Evolutionary conservation across 1,140 invertebrate species (phyloP).

Genomic region (Penaeus vannamei): DNA sequence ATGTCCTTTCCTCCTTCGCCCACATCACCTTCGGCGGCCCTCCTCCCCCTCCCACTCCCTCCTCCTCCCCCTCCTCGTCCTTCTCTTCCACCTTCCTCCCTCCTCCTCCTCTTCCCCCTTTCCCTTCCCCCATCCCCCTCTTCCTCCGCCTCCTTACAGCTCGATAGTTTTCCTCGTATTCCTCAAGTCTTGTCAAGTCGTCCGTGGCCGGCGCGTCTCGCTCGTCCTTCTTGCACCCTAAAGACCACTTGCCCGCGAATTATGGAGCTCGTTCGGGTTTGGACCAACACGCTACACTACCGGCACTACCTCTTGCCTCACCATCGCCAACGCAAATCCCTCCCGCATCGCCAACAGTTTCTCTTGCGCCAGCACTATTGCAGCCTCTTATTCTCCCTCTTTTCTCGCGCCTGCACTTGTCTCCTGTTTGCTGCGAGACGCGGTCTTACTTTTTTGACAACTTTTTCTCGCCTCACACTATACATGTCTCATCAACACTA

Average conservation of each 20-base stretch:
- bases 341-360: too few species aligned
- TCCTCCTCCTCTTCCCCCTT: conserved; percentile 4
- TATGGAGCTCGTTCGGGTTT: conserved; percentile 61
- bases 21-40: not conserved
- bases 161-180: conserved; percentile 31
- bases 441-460: too few species aligned
- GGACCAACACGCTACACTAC: conserved; percentile 60
- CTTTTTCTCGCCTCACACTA: too few species aligned
- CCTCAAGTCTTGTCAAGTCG: conserved; percentile 51
- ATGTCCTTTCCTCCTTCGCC: too few species aligned
- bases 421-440: too few species aligned
- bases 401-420: too few species aligned
- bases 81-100: conserved; percentile 5
- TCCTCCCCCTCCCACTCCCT: conserved; percentile 4
- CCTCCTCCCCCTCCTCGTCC: not conserved
- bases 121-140: not conserved
- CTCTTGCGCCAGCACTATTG: too few species aligned
- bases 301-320: conserved; percentile 34
- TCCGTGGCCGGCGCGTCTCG: conserved; percentile 52
- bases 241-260: conserved; percentile 63
- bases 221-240: conserved; percentile 60
- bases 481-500: too few species aligned
- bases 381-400: too few species aligned
- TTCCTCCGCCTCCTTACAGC: not conserved
- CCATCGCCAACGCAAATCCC: conserved; percentile 4